Base-by-base conservation (phyloP, 2,888 invertebrate genomes). In the Synergus laeviventris region DNA sequence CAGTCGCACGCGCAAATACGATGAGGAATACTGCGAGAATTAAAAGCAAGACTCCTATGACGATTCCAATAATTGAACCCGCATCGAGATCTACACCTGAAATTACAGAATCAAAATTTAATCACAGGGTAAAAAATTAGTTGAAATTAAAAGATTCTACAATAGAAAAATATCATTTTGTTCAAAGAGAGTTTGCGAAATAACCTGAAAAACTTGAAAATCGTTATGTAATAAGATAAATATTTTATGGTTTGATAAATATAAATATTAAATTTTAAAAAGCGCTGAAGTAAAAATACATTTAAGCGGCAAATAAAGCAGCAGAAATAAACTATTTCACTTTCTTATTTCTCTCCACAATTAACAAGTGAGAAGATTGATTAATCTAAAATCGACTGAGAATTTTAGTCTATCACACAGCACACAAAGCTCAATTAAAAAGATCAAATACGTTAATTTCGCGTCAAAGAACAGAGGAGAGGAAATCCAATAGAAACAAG, bases 1-100 rank as follows among this genome's bases (percentile, higher is more conserved):
- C 95, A 79, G 96, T 96, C 80, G 95, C 94, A 85, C 95, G 94
- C 74, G 97, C 96, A 87, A 95, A 95, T 79, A 96, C 94, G 73
- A 94, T 90, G 82, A 96, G 91, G 87, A 93, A 93, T 7, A 94
- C 90, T 36, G 93, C 91, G 31, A 94, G 92, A 18, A 96, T 91
- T 0, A 96, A 90, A 54, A 95, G 91, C 79, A 95, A 91, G 12
- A 95, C 93, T 1, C 94, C 95, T 2, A 95, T 93, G 18, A 95
- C 94, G 82, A 96, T 96, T 75, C 95, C 96, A 74, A 96, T 94
- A 79, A 97, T 95, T 8, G 95, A 94, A 60, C 95, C 96, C 3
- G 95, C 93, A 80, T 95, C 95, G 18, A 96, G 90, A 82, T 95
- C 95, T 85, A 94, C 92, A 82, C 94, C 95, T 95, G 91, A 18